These are phyloP conservation scores for Idaea aversata DNA, from an alignment of 2,888 invertebrate species.

Conservation along the genomic window DNA sequence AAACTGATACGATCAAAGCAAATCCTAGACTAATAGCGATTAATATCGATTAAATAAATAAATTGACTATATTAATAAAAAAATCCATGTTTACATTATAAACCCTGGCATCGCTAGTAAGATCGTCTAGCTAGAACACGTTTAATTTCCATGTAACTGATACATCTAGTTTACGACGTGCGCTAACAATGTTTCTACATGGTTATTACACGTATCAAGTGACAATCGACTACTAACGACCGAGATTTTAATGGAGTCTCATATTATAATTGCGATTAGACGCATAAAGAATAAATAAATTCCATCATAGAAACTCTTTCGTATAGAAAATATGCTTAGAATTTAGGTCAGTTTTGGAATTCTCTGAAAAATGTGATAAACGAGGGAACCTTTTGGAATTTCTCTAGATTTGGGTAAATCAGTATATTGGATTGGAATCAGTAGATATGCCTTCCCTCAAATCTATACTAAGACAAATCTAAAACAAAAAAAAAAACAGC, in stretches of 20 bases:
- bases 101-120: background rate
- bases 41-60: background rate
- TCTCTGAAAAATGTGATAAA: no score
- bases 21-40: no score
- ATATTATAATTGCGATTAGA: background rate
- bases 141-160: slow-evolving; percentile 26
- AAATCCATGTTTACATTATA: background rate
- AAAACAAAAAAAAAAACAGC: no score
- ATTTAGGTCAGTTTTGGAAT: background rate
- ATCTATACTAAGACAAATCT: no score
- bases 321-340: background rate
- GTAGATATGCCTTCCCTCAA: no score
- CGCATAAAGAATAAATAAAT: slow-evolving; percentile 14
- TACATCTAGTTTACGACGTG: slow-evolving; percentile 15
- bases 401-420: no score
- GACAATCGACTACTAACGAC: slow-evolving; percentile 20
- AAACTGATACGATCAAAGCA: background rate
- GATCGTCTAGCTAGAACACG: slow-evolving; percentile 18
- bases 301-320: background rate
- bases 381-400: no score
- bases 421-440: no score
- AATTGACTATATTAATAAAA: background rate
- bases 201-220: slow-evolving; percentile 22
- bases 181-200: slow-evolving; percentile 21
- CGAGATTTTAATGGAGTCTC: slow-evolving; percentile 14